Evolutionary conservation across 2,113 vertebrate genomes (phyloP), one percentile per base, ranked within the genome.

Genomic region (Cynocephalus volans): DNA sequence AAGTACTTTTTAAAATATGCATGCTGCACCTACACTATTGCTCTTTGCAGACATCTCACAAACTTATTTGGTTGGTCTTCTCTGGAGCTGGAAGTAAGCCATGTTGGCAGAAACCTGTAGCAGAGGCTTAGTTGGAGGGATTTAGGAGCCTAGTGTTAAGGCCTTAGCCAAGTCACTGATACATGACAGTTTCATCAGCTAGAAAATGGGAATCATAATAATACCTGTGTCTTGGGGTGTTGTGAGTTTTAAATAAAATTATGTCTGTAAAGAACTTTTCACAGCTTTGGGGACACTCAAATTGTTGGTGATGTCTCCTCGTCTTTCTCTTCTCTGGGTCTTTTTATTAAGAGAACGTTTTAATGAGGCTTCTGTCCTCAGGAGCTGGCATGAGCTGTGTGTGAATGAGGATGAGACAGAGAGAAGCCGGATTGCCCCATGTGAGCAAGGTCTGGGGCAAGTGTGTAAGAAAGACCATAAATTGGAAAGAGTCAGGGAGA

Each of bases 341-440:
- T 6, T 79, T 28, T 45, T 28, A 52, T 36, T 54, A 31, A 58
- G 77, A 52, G 33, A 76, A 58, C 36, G 13, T 9, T 41, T 41
- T 21, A 12, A 48, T 18, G n/a, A 31, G 54, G 18, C 13, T 60
- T 56, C 80, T 23, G 5, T 13, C 17, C 8, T 80, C 45, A 7
- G 56, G 6, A 82, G 5, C 50, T 23, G 23, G 19, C 60, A 60
- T 1, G 6, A 1, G 2, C 31, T 4, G 19, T 1, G 41, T 1
- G 0, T 3, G 28, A 62, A 26, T 1, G 21, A 67, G 28, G 0
- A 14, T 9, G 31, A 62, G 24, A 31, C 36, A 0, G 6, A 21
- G 1, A 83, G 28, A 19, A 21, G 11, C 14, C 14, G 26, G 10
- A 11, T 24, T 3, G 6, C 6, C 12, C 33, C 2, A 6, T 2